phyloP scores from a whole-genome alignment of 35 echinoderm and acorn worm genomes.

The Patiria miniata region DNA sequence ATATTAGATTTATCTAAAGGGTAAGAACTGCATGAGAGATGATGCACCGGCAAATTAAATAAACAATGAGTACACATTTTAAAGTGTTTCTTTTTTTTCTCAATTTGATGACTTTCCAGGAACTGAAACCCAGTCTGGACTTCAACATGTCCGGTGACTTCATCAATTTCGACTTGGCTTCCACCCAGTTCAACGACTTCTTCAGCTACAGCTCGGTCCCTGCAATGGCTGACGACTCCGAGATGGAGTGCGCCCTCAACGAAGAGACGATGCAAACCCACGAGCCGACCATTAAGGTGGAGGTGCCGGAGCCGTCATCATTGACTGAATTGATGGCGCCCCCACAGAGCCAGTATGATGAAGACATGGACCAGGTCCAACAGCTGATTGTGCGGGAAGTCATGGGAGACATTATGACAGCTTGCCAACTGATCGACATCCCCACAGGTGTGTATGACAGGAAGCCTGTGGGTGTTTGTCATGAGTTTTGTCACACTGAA shows the following conservation, averaged over 20 bases:
- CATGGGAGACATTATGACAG: background rate
- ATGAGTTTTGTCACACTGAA: too few relatives aligned
- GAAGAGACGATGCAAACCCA: background rate
- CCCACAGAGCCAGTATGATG: constrained; percentile 14
- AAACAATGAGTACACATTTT: too few relatives aligned
- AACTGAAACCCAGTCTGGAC: background rate
- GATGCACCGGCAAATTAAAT: too few relatives aligned
- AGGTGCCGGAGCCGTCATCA: background rate
- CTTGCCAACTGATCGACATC: constrained; percentile 29
- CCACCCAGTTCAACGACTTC: background rate
- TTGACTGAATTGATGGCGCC: background rate
- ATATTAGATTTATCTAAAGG: too few relatives aligned
- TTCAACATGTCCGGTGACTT: constrained; percentile 7
- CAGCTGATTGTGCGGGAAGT: constrained; percentile 15
- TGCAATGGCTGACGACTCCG: background rate
- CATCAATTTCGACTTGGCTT: background rate
- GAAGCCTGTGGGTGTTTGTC: background rate
- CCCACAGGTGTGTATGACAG: constrained; percentile 19
- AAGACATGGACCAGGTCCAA: constrained; percentile 5
- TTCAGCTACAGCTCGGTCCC: background rate
- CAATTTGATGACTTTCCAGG: too few relatives aligned
- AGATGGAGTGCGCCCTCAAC: background rate
- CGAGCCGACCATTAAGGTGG: background rate
- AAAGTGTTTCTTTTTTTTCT: too few relatives aligned
- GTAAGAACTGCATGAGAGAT: too few relatives aligned